A percentile compares a stretch with the other conserved stretches of the same genome.
These are phyloP conservation scores for Sinosuthora webbiana DNA, from an alignment of 2,113 vertebrate genomes.

Conservation along the genomic window DNA sequence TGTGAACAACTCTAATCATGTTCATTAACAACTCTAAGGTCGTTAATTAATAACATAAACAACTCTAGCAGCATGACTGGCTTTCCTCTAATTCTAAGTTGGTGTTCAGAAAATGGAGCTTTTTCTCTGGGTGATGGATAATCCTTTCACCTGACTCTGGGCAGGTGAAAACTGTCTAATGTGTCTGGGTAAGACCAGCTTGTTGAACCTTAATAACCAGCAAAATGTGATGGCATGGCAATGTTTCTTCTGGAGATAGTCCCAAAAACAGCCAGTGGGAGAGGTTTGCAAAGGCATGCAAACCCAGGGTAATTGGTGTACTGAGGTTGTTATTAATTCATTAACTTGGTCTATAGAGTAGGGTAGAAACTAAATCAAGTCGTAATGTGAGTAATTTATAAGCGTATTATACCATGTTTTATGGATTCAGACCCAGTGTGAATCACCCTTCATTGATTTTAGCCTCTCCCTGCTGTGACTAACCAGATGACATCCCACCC, in stretches of 20 bases:
- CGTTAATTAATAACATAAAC: constrained; percentile 46
- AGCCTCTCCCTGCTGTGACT: not conserved
- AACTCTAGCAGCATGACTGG: not conserved
- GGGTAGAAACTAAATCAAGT: not conserved
- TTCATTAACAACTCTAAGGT: constrained; percentile 28
- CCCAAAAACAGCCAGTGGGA: not conserved
- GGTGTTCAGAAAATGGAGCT: not conserved
- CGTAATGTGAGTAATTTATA: not conserved
- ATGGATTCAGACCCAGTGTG: not conserved
- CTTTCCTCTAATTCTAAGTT: not conserved
- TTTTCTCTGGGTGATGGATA: not conserved
- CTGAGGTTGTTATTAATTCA: not conserved
- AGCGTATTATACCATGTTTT: not conserved
- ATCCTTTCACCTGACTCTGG: not conserved
- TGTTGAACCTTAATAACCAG: not conserved
- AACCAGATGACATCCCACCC: not conserved
- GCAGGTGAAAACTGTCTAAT: not conserved
- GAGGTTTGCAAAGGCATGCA: not conserved
- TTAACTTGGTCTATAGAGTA: not conserved
- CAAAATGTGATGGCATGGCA: not conserved
- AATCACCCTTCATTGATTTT: not conserved
- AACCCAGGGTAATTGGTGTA: not conserved
- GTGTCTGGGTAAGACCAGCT: not conserved
- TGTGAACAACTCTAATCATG: constrained; percentile 16
- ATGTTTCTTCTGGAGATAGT: not conserved